These are phyloP conservation scores for Forpus xanthops DNA, from an alignment of 2,797 vertebrate genomes.

Conservation along the genomic window DNA sequence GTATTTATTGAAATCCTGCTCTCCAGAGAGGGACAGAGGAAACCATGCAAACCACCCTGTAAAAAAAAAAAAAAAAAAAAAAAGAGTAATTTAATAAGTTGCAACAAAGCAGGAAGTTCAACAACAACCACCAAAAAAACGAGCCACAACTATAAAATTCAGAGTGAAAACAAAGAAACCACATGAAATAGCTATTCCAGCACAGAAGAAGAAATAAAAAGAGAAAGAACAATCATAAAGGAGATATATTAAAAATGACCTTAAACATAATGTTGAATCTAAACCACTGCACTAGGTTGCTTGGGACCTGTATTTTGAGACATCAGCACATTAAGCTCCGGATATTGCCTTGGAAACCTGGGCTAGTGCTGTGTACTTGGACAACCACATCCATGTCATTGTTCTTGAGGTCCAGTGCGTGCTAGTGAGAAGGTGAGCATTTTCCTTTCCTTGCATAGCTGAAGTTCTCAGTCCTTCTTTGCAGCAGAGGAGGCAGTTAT, in stretches of 20 bases:
- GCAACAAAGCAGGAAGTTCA: conserved; percentile 63
- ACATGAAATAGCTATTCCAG: conserved; percentile 11
- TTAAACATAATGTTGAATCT: not conserved
- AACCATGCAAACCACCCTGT: conserved; percentile 27
- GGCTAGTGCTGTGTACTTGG: not conserved
- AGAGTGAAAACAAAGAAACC: conserved; percentile 10
- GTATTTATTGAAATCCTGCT: conserved; percentile 61
- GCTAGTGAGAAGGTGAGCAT: not conserved
- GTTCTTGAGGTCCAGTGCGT: not conserved
- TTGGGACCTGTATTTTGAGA: not conserved
- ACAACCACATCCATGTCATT: not conserved
- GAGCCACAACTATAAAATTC: not conserved
- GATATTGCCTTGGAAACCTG: conserved; percentile 47
- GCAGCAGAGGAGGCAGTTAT: not conserved
- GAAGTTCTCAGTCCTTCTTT: not conserved
- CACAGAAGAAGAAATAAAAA: conserved; percentile 10
- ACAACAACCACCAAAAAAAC: not conserved
- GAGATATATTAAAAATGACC: not conserved
- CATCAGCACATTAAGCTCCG: not conserved
- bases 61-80: conserved; percentile 8
- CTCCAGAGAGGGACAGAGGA: conserved; percentile 66
- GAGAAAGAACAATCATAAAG: not conserved
- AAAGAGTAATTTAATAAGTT: conserved; percentile 43
- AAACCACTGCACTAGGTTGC: not conserved
- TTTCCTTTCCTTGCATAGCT: not conserved